Evolutionary conservation across 2,113 vertebrate genomes (phyloP), one percentile per base, ranked within the genome.

Genomic region (Odontesthes bonariensis): DNA sequence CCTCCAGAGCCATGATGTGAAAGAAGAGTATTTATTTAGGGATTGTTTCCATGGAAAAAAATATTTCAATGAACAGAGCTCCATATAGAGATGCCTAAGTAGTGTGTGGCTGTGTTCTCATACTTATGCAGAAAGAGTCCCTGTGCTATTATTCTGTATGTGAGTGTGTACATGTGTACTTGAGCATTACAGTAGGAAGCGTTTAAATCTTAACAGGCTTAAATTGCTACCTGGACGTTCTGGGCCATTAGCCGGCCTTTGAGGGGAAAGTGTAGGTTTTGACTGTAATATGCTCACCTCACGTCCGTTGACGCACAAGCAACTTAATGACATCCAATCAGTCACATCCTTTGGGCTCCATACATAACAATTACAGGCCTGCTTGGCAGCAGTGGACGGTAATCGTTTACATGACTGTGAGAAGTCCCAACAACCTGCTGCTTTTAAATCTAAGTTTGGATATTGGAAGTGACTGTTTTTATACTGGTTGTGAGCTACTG

Each of bases 251-350:
- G 74, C 58, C 13, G 33, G 54, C 58, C 73, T 79, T 44, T 85
- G 62, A 75, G 58, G 67, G 79, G 70, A 89, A 87, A 85, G 75
- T 82, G 67, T 6, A 59, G 83, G 79, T 73, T 52, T 35, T 27
- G 47, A 57, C 73, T 72, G 67, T 53, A 77, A 82, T 49, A 67
- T 56, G 38, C 66, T 76, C 1, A 19, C 65, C 81, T 12, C 63
- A 68, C 1, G 59, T 72, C 61, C 17, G 42, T 73, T 90, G 90
- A 90, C 88, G 84, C 73, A 90, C 69, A 19, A 75, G 65, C 8
- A 16, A 65, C 69, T 86, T 85, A 88, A 91, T 78, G 75, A 81
- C 79, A n/a, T 77, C 78, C 81, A 81, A 88, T 85, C 83, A 81
- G 81, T 67, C 73, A 72, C 83, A 71, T 82, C 69, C 84, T 70